A percentile compares a stretch with the other conserved stretches of the same genome.
phyloP scores from a whole-genome alignment of 2,113 vertebrate species.

The Tetrax tetrax region DNA sequence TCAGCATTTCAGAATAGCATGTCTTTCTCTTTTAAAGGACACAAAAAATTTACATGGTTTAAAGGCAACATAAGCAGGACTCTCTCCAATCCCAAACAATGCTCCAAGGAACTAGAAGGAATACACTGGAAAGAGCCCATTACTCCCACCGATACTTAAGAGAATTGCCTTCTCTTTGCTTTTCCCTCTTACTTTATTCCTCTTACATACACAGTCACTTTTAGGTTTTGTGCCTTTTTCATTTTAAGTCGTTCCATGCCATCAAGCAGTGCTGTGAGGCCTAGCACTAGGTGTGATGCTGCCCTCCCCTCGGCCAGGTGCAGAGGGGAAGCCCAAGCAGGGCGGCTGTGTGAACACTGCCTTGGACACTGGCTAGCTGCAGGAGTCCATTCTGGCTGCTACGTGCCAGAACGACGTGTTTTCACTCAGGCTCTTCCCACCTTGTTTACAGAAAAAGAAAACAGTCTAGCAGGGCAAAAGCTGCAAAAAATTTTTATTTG shows the following conservation, averaged over 20 bases:
- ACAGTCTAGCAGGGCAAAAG: not conserved
- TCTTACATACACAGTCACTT: not conserved
- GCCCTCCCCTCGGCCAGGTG: too few species aligned
- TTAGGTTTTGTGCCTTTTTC: not conserved
- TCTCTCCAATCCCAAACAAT: not conserved
- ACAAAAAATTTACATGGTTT: not conserved
- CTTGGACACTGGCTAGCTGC: not conserved
- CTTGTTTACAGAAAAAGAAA: not conserved
- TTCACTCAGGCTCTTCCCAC: not conserved
- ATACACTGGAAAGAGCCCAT: not conserved
- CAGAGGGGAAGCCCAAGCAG: not conserved
- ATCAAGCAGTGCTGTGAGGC: too few species aligned
- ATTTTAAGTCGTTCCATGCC: fast-evolving
- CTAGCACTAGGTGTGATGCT: not conserved
- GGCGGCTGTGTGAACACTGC: not conserved
- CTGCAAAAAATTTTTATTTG: not conserved
- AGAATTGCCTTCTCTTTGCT: not conserved
- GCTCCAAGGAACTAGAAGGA: not conserved
- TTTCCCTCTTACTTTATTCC: not conserved
- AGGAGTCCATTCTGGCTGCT: not conserved
- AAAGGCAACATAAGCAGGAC: not conserved
- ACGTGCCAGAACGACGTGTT: not conserved
- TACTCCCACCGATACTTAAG: not conserved
- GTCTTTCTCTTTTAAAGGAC: not conserved
- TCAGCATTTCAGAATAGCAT: not conserved